Evolutionary conservation across 2,888 invertebrate species (phyloP), one percentile per base, ranked within the genome.

Genomic region (Leptura quadrifasciata): DNA sequence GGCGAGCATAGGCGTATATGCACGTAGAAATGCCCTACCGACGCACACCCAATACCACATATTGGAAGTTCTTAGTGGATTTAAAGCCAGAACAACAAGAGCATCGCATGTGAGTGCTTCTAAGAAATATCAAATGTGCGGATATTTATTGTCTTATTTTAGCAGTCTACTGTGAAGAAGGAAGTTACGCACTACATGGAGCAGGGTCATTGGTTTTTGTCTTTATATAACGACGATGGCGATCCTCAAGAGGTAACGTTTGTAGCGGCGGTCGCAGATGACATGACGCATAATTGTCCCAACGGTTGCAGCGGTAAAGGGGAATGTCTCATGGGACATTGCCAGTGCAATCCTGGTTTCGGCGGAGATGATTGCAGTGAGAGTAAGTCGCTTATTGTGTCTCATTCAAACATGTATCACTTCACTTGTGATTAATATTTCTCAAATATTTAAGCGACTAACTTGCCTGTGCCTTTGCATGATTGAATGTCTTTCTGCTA

Each of bases 21-120:
- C 97, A 1, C 92, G 98, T 82, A 92, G 97, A 84, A 98, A 98
- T 88, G 96, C 97, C 58, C 91, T 98, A 74, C 99, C 99, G 3
- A 97, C 98, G 2, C 97, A 98, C 87, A 98, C 98, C 35, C 97
- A 98, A 88, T 98, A 98, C 89, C 98, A 99, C 89, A 96, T 98
- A 86, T 93, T 98, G 87, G 97, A 98, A 91, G 96, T 97, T 67
- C 91, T 98, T 71, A 96, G 95, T 87, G 96, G 96, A 77, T 96
- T 96, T 88, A 96, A 96, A 89, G 96, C 95, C 52, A 92, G 96
- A 86, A 95, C 94, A 73, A 94, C 94, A 15, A 91, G 96, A 85
- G 95, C 96, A 69, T 95, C 96, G 86, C 95, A 96, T 91, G 96
- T 97, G 92, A 95, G 95, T 94, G 74, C 65, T 52, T 63, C 24